Evolutionary conservation across 2,113 vertebrate species (phyloP), one percentile per base, ranked within the genome.

Genomic region (Chlorodrepanis virens): DNA sequence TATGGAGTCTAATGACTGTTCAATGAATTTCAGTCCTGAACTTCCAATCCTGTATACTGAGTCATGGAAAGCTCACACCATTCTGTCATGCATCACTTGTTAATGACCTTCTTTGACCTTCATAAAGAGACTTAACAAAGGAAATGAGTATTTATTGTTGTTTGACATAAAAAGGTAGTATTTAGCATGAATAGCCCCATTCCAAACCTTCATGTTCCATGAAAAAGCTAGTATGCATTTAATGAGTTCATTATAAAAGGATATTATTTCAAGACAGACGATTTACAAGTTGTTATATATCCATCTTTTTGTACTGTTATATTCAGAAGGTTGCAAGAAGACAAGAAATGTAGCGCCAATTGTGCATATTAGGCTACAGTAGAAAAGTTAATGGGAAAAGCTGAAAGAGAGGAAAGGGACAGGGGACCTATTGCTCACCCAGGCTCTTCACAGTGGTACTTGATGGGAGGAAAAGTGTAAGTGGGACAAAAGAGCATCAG

Each of bases 1-100:
- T 44, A 9, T 24, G 33, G 45, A 86, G 17, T 83, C 65, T 70
- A 57, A 72, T 63, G 42, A 84, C 37, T 85, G 42, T 87, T 95
- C 79, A 84, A 25, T 88, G 67, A 92, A 96, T 96, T 97, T 81
- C 83, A 87, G 68, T 92, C 92, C 76, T 94, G 90, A 94, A 52
- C 63, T 94, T 90, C 84, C 56, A 93, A 25, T 91, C n/a, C n/a
- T 82, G 28, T 52, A 28, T 86, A 39, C 22, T 86, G 86, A 83
- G 29, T 74, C 47, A 71, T 85, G 56, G 89, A 50, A 87, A 79
- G 20, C 37, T 77, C 39, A 71, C 40, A 44, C 16, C 7, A 8
- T 89, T 91, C 42, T 77, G 25, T 71, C 42, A 71, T 39, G 17
- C 39, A 35, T 70, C 23, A 28, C 25, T 94, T 91, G 7, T 49